Evolutionary conservation across 2,113 vertebrate genomes (phyloP), one percentile per base, ranked within the genome.

Genomic region (Clarias batrachus): DNA sequence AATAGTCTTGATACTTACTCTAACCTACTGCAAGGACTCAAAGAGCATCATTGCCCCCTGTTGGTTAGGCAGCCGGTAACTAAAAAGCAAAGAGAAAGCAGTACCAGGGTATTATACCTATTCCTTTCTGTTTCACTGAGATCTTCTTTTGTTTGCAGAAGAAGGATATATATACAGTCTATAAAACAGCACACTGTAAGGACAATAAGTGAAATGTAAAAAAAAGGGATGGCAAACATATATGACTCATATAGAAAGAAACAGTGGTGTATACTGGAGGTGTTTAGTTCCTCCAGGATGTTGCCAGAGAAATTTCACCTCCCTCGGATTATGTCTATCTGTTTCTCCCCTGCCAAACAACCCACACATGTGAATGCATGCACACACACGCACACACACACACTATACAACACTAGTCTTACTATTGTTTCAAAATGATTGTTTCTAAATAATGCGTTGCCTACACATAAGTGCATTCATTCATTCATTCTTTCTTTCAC

Each of bases 221-320:
- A 65, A 68, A 41, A 41, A 41, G 6, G 62, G 5, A 30, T 14
- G 23, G 13, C 33, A 52, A 21, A 77, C 21, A 10, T n/a, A 54
- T 4, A n/a, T 86, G 81, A 89, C 37, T 89, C 85, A 86, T 23
- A 80, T 10, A 62, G 63, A 88, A 83, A 88, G 59, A 59, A 23
- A 65, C 13, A 21, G 23, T 77, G 59, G 27, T 78, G 63, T 63
- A 57, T 7, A 77, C 23, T 27, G 10, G 10, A 25, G 37, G 70
- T 56, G 79, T 60, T 79, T 73, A 86, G 48, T 79, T 83, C 88
- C 85, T 83, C 81, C 54, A 86, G 66, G 23, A 78, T 83, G 41
- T 37, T 30, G 71, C 33, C 84, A 48, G 33, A 82, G 48, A 37
- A 86, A 82, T 84, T 83, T 88, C 77, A 88, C 37, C 68, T 37